Conservation (phyloP, 2,113 vertebrate species). For the Myodes glareolus region DNA sequence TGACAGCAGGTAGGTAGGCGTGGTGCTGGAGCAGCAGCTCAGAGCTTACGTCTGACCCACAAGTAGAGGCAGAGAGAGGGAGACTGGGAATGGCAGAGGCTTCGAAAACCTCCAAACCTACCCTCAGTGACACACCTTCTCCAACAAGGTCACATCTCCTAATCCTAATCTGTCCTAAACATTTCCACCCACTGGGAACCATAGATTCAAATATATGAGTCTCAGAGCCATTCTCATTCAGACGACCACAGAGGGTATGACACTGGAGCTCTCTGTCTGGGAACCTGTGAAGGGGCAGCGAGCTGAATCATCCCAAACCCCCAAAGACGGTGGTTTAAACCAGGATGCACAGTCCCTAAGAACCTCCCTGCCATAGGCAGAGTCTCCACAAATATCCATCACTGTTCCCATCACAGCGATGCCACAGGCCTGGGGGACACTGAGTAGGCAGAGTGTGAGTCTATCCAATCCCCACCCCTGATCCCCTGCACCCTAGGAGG, state of each 20-base stretch:
- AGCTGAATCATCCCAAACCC: too few species aligned
- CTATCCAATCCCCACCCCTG: not conserved
- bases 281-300: not conserved
- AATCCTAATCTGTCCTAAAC: not conserved
- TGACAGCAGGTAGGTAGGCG: not conserved
- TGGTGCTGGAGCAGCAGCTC: not conserved
- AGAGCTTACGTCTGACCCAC: not conserved
- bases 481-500: not conserved
- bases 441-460: not conserved
- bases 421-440: rapidly evolving
- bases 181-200: not conserved
- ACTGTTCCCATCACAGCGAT: not conserved
- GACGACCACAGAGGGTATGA: not conserved
- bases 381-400: too few species aligned
- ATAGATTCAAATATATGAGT: not conserved
- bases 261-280: not conserved
- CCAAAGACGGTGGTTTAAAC: not conserved
- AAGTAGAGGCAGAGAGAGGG: not conserved
- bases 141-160: not conserved
- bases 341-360: too few species aligned
- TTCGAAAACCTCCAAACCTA: not conserved
- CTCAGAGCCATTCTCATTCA: not conserved
- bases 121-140: not conserved
- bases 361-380: too few species aligned
- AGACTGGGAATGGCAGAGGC: too few species aligned